Base-by-base conservation (phyloP, 2,113 vertebrate genomes). In the Thomomys bottae region DNA sequence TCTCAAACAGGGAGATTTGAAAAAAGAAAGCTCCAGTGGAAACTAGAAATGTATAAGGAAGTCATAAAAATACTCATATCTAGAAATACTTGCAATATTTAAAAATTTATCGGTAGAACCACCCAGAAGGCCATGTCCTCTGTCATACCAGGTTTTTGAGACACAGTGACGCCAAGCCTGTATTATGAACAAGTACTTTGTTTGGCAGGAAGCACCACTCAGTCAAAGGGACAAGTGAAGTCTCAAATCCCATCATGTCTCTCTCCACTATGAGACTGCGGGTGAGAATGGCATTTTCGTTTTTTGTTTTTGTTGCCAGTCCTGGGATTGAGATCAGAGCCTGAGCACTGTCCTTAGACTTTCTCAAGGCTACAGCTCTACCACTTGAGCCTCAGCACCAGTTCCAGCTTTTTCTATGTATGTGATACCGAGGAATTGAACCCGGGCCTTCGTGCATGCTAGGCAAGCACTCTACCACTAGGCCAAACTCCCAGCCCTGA, bases 1-100 rank as follows among this genome's bases (percentile, higher is more conserved):
- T 49, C 80, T 38, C 40, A 64, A 72, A 83, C 4, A 79, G 45
- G 54, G 79, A 73, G 64, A 80, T 40, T 57, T 64, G 20, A 38
- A 42, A 68, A 78, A 68, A 10, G 34, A 92, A 87, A 70, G 61
- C 36, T 63, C 77, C 23, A 61, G 32, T 70, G 20, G 28, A 91
- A 54, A 71, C 61, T 91, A 79, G 32, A 71, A 78, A 79, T 45
- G 61, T 64, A 54, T 72, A 86, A 72, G 49, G 42, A 86, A 40
- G 40, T 66, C 73, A 71, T 87, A 86, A 57, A 87, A 87, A 63
- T 73, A 86, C 28, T 72, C 49, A 84, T 70, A 84, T 70, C 54
- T 26, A 76, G 28, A 77, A 78, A 78, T 63, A 45, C 21, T 42
- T 66, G 18, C 17, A 61, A 78, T 90, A 78, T 23, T n/a, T 40